Evolutionary conservation across 2,113 vertebrate species (phyloP).

Genomic region (Tachysurus fulvidraco): DNA sequence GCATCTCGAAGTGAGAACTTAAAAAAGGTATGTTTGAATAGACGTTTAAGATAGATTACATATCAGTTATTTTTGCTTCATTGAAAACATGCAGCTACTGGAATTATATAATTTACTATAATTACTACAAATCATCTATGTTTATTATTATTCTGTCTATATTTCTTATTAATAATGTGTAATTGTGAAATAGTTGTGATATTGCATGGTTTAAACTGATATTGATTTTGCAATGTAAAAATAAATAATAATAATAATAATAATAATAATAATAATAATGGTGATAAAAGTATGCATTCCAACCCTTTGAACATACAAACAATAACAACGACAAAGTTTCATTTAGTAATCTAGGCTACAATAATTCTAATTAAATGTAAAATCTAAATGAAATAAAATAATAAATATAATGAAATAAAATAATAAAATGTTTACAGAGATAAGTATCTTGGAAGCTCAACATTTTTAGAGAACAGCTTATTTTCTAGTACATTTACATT

Average conservation of each 20-base stretch:
- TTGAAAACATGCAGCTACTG: neutral
- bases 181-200: neutral
- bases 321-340: neutral
- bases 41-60: neutral
- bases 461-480: neutral
- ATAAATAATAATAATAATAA: neutral
- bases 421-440: neutral
- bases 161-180: neutral
- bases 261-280: neutral
- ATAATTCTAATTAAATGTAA: neutral
- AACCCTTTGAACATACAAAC: no score
- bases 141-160: neutral
- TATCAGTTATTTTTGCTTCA: neutral
- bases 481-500: neutral
- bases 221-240: no score
- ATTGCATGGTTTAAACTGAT: no score
- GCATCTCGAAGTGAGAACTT: neutral
- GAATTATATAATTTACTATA: neutral
- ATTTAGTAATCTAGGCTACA: neutral
- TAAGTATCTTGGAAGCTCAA: neutral
- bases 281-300: neutral
- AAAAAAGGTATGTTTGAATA: slow-evolving; percentile 8
- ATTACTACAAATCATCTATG: neutral
- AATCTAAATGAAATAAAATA: no score
- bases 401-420: no score